Conservation (phyloP, 2,888 invertebrate genomes). For the Ditula angustiorana region DNA sequence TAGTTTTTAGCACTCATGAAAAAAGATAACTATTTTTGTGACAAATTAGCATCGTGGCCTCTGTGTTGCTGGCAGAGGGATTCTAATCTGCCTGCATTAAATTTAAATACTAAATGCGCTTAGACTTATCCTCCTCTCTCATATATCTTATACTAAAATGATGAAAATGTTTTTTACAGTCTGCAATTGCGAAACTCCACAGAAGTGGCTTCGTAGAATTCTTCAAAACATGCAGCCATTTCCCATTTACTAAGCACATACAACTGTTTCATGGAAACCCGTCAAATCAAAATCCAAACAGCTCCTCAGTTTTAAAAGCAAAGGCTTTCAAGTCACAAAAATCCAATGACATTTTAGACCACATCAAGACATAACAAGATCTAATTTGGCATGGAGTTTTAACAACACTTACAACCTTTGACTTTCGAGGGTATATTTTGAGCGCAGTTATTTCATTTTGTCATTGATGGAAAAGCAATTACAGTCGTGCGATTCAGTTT, state of each 20-base stretch:
- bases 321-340: background rate
- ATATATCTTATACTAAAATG: background rate
- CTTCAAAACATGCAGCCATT: background rate
- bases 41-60: too few species aligned
- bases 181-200: background rate
- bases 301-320: background rate
- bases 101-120: too few species aligned
- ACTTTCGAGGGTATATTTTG: background rate
- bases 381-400: background rate
- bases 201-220: background rate
- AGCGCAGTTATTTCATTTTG: conserved; percentile 40
- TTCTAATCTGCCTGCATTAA: too few species aligned
- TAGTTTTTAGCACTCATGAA: too few species aligned
- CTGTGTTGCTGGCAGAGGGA: too few species aligned
- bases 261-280: background rate
- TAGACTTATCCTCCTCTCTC: background rate
- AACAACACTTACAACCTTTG: background rate
- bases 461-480: conserved; percentile 57
- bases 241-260: conserved; percentile 2
- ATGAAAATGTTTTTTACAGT: background rate
- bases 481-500: conserved; percentile 54
- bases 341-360: background rate
- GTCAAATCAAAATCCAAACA: background rate
- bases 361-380: background rate
- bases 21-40: too few species aligned